phyloP scores from a whole-genome alignment of 2,113 vertebrate species.

The Hippocampus guttulatus region DNA sequence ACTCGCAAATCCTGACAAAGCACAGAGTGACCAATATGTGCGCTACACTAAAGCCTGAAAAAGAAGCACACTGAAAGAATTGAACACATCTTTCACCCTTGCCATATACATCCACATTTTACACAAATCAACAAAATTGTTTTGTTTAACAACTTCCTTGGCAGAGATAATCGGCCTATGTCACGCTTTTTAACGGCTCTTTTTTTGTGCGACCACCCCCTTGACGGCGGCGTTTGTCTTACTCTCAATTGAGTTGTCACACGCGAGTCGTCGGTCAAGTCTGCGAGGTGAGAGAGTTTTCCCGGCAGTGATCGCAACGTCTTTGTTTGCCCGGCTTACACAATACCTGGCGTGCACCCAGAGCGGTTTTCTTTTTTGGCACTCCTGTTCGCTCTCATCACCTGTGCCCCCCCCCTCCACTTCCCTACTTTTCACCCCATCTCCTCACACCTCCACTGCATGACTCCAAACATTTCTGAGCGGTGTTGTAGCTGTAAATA shows the following conservation, averaged over 20 bases:
- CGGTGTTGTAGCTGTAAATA: slow-evolving; percentile 57
- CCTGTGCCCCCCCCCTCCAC: slow-evolving; percentile 18
- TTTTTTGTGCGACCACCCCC: neutral
- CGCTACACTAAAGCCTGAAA: neutral
- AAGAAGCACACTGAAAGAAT: neutral
- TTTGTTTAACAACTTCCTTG: neutral
- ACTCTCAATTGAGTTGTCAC: slow-evolving; percentile 11
- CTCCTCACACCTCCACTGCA: slow-evolving; percentile 44
- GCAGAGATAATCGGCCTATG: neutral
- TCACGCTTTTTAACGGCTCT: neutral
- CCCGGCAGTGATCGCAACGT: slow-evolving; percentile 16
- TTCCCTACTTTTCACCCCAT: neutral
- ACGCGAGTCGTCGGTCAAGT: slow-evolving; percentile 3
- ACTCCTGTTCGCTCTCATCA: slow-evolving; percentile 2
- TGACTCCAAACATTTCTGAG: slow-evolving; percentile 60
- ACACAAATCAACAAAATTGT: neutral
- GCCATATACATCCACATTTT: neutral
- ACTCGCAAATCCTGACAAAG: no score
- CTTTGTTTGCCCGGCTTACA: slow-evolving; percentile 44
- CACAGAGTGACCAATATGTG: neutral
- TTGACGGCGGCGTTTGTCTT: slow-evolving; percentile 1
- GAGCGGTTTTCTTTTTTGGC: slow-evolving; percentile 7
- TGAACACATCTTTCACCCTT: neutral
- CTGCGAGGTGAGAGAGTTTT: slow-evolving; percentile 13
- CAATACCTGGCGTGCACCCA: slow-evolving; percentile 45